Evolutionary conservation across 2,888 invertebrate species (phyloP).

Genomic region (Hypomecis atomaria): DNA sequence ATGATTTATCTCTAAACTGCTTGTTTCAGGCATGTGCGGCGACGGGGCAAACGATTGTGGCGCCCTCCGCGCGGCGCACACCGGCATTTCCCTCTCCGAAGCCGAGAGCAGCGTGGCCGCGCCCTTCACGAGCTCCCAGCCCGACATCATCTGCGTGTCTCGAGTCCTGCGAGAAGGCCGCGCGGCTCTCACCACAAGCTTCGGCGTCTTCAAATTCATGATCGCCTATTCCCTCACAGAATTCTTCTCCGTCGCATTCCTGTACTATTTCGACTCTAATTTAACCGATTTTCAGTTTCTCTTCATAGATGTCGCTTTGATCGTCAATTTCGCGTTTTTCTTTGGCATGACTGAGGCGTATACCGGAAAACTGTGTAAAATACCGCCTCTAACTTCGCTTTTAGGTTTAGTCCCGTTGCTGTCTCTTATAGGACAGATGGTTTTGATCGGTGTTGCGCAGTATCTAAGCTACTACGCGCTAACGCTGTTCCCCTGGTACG

Average conservation of each 20-base stretch:
- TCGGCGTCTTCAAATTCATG: conserved; percentile 99
- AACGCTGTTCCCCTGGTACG: conserved; percentile 85
- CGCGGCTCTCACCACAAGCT: conserved; percentile 97
- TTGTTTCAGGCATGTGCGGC: conserved; percentile 93
- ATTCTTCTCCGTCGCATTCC: conserved; percentile 95
- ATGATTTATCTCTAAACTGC: conserved; percentile 25
- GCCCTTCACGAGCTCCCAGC: conserved; percentile 94
- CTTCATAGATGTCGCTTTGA: conserved; percentile 95
- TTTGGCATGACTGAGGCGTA: conserved; percentile 95
- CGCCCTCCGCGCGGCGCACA: conserved; percentile 95
- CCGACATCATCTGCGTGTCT: conserved; percentile 94
- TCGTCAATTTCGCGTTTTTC: conserved; percentile 95
- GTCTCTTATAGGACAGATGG: conserved; percentile 89
- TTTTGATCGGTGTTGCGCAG: conserved; percentile 88
- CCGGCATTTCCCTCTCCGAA: conserved; percentile 96
- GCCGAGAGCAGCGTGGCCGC: conserved; percentile 97
- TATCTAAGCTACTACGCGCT: conserved; percentile 86
- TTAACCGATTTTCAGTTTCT: conserved; percentile 96
- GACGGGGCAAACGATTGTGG: conserved; percentile 99
- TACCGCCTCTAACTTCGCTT: conserved; percentile 91
- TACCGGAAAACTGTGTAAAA: conserved; percentile 89
- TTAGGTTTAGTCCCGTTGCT: conserved; percentile 91
- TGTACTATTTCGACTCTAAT: conserved; percentile 95
- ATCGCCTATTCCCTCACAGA: conserved; percentile 97
- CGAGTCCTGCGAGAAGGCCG: conserved; percentile 94